phyloP scores from a whole-genome alignment of 2,113 vertebrate genomes.

The Gulo gulo region DNA sequence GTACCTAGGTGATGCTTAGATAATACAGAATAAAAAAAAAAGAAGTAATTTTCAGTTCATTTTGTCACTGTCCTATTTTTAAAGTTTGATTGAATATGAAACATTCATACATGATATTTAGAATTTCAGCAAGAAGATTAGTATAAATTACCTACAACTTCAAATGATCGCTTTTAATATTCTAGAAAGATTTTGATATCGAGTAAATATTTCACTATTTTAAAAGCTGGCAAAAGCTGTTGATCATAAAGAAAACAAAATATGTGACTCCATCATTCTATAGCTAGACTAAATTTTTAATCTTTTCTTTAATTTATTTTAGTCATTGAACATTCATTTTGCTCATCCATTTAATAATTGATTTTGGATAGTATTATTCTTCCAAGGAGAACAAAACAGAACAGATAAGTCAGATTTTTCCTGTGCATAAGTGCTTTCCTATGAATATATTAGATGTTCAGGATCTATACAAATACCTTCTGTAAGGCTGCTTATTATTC shows the following conservation, averaged over 20 bases:
- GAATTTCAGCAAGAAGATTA: conserved; percentile 22
- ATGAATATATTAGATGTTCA: conserved; percentile 29
- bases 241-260: conserved; percentile 12
- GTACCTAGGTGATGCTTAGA: background rate
- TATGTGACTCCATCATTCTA: background rate
- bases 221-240: background rate
- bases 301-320: conserved; percentile 45
- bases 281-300: conserved; percentile 33
- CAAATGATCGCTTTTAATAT: background rate
- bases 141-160: conserved; percentile 38
- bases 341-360: conserved; percentile 38
- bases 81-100: conserved; percentile 42
- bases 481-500: conserved; percentile 25
- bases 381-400: conserved; percentile 22
- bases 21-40: conserved; percentile 12
- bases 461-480: conserved; percentile 6
- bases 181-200: conserved; percentile 15
- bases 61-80: conserved; percentile 11
- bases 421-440: background rate
- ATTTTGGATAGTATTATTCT: conserved; percentile 41
- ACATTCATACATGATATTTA: conserved; percentile 35
- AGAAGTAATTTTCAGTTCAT: background rate
- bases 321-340: conserved; percentile 21
- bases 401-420: background rate
- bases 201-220: conserved; percentile 47